phyloP scores from a whole-genome alignment of 2,113 vertebrate genomes.

The Regulus satrapa region DNA sequence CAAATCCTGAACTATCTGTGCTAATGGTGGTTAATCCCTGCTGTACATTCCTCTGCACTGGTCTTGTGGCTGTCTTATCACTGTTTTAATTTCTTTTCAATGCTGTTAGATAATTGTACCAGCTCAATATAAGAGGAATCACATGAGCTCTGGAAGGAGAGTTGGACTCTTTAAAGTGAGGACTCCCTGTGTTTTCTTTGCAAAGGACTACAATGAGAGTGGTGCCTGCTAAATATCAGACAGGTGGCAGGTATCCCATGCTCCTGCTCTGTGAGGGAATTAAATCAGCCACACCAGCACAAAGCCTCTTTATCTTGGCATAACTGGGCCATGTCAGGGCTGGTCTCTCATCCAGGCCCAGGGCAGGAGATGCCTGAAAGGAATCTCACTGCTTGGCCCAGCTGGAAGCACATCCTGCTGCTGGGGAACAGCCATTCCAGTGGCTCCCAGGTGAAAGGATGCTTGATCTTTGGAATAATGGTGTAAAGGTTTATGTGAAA shows the following conservation, averaged over 20 bases:
- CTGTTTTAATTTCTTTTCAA: background rate
- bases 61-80: background rate
- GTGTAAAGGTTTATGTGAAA: constrained; percentile 47
- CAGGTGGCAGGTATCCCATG: background rate
- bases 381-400: constrained; percentile 33
- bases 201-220: background rate
- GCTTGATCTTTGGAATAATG: constrained; percentile 65
- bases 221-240: background rate
- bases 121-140: background rate
- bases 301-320: background rate
- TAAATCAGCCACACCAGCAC: background rate
- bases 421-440: constrained; percentile 51
- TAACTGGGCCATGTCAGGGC: accelerated
- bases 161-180: background rate
- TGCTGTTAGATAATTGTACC: background rate
- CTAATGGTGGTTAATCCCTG: background rate
- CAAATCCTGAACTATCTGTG: background rate
- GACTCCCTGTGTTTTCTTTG: accelerated
- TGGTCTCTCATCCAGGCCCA: background rate
- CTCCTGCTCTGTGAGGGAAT: background rate
- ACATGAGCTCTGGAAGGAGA: background rate
- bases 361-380: constrained; percentile 4
- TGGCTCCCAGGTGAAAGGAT: constrained; percentile 61
- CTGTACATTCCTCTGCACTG: background rate
- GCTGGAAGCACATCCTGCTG: constrained; percentile 55